These are phyloP conservation scores for Gandaritis pyraliata DNA, from an alignment of 2,888 invertebrate genomes.

Conservation along the genomic window DNA sequence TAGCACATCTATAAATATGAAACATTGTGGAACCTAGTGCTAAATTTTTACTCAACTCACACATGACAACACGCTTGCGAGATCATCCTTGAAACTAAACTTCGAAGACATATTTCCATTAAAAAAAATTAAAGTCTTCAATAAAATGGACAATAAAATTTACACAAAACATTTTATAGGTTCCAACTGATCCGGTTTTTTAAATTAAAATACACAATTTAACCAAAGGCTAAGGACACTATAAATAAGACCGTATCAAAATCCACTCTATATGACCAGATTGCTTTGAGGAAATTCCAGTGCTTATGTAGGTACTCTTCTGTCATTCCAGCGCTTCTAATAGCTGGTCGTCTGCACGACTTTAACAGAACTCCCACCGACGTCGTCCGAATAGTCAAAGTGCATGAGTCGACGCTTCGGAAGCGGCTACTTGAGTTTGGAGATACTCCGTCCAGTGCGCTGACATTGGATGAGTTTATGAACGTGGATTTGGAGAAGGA, in stretches of 20 bases:
- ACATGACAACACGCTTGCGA: neutral
- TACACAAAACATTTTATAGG: no score
- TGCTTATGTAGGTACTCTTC: neutral
- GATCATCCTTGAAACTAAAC: conserved; percentile 14
- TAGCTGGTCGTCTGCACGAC: conserved; percentile 96
- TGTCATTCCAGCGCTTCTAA: conserved; percentile 90
- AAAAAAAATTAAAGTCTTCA: no score
- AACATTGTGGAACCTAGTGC: neutral
- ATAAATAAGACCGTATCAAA: no score
- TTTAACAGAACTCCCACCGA: conserved; percentile 94
- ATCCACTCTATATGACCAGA: no score
- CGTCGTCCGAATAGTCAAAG: conserved; percentile 97
- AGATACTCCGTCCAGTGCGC: conserved; percentile 96
- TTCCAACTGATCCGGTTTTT: no score
- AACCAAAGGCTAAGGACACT: no score
- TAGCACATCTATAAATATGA: neutral
- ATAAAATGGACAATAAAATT: no score
- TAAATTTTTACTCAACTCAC: conserved; percentile 13
- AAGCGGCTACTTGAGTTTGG: conserved; percentile 97
- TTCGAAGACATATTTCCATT: no score
- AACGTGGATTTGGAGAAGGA: conserved; percentile 98
- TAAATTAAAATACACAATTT: no score
- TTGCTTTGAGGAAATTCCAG: no score
- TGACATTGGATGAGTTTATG: conserved; percentile 98
- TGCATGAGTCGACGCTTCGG: conserved; percentile 96